Base-by-base conservation (phyloP, 1,140 invertebrate species). In the Drosophila orena region DNA sequence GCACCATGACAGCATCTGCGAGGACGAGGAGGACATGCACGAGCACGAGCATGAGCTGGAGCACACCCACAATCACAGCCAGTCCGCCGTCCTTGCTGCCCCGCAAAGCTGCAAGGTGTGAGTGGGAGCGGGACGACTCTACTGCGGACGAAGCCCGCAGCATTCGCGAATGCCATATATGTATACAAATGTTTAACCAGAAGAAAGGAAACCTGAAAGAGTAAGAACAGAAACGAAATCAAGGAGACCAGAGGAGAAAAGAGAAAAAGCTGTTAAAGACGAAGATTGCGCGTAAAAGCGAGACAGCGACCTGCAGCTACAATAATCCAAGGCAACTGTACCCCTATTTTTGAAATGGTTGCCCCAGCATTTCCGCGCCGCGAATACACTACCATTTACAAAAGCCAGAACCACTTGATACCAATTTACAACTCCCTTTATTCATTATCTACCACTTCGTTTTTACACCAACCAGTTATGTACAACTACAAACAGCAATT, bases 11-110 rank as follows among this genome's bases (percentile, higher is more conserved):
- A 93, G 93, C 52, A 94, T 94, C 46, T 92, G 93, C 56, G 94
- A 94, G 64, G 94, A 94, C 61, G 93, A 94, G 40, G 94, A 94
- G 59, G 93, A 93, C 49, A 59, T 65, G 37, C 86, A 90, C 14
- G 75, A 92, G 44, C 80, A 76, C 12, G 75, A 92, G 44, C 80
- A 76, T 40, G 77, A 79, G 52, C 38, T 62, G 8, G 75, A 74
- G 57, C 65, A 68, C 50, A 65, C 7, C 40, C 59, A 37, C 35
- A 22, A 8, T 17, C 65, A 66, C 38, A 30, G 14, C 55, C 78
- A 80, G 27, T 50, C 83, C 4, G 56, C 71, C 43, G 79, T 84
- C 44, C 76, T 79, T 44, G 42, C 78, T 44, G 61, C 73, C 64
- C 84, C 76, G 10, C 83, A 88, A 34, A 89, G 83, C 66, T 88